Evolutionary conservation across 2,888 invertebrate genomes (phyloP).

Genomic region (Nomada fabriciana): DNA sequence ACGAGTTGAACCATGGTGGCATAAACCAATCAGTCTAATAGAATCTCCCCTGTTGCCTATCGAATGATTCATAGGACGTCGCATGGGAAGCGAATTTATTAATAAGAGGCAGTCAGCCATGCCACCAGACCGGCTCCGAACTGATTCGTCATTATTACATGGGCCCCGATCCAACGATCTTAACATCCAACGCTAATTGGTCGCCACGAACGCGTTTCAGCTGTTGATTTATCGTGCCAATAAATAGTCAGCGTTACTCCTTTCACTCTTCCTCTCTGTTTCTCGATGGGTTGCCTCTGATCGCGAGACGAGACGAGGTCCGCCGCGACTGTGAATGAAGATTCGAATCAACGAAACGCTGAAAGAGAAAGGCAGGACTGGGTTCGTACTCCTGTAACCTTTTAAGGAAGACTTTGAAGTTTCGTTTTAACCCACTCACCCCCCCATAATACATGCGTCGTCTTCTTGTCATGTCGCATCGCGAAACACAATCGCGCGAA

Average conservation of each 20-base stretch:
- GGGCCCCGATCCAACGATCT: slow-evolving; percentile 64
- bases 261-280: background rate
- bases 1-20: slow-evolving; percentile 59
- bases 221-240: slow-evolving; percentile 64
- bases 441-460: slow-evolving; percentile 4
- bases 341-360: slow-evolving; percentile 40
- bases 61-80: slow-evolving; percentile 76
- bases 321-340: slow-evolving; percentile 34
- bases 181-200: slow-evolving; percentile 68
- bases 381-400: background rate
- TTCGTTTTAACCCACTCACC: slow-evolving; percentile 4
- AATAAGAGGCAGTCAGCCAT: slow-evolving; percentile 70
- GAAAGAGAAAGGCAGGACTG: background rate
- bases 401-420: background rate
- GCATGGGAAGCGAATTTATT: slow-evolving; percentile 78
- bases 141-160: slow-evolving; percentile 75
- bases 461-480: background rate
- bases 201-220: slow-evolving; percentile 58
- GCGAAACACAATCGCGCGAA: slow-evolving; percentile 24
- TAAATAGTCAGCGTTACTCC: slow-evolving; percentile 38
- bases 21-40: slow-evolving; percentile 77
- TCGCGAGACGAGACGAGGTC: background rate
- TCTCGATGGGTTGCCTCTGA: background rate
- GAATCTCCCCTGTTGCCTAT: slow-evolving; percentile 76
- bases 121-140: slow-evolving; percentile 59